These are phyloP conservation scores for Macquaria australasica DNA, from an alignment of 2,113 vertebrate species.

Conservation along the genomic window DNA sequence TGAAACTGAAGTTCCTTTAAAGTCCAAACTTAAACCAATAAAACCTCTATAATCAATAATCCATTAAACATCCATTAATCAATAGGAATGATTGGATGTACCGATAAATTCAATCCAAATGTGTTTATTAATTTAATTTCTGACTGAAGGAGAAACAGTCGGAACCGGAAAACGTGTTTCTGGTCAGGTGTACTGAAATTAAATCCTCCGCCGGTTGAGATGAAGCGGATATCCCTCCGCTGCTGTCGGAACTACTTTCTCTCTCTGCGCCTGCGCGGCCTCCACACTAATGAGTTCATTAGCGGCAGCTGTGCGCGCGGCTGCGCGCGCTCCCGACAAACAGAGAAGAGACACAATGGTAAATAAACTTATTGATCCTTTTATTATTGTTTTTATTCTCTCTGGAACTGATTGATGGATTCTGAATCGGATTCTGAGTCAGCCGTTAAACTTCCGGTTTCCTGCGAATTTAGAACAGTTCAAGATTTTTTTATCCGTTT, in stretches of 20 bases:
- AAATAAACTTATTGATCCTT: not conserved
- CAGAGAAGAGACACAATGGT: conserved; percentile 43
- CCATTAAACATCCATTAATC: no score
- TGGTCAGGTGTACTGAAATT: no score
- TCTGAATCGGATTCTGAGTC: not conserved
- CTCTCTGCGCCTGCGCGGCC: conserved; percentile 3
- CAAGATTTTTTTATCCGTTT: not conserved
- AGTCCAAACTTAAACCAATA: no score
- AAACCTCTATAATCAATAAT: no score
- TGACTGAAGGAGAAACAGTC: no score
- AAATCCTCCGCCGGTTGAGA: not conserved
- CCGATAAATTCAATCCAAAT: no score
- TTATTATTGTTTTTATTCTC: not conserved
- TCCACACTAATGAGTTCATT: conserved; percentile 25
- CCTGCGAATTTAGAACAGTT: not conserved
- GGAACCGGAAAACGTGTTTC: no score
- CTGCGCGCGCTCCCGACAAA: conserved; percentile 13
- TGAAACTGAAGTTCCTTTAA: no score
- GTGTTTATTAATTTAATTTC: no score
- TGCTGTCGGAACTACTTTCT: no score
- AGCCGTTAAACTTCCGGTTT: not conserved
- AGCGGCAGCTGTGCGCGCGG: conserved; percentile 57
- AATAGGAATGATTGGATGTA: no score
- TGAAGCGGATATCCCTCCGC: not conserved
- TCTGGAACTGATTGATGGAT: not conserved